Percentiles rank a stretch among this genome's conserved stretches.
Conservation (phyloP, 1,140 invertebrate species). For the Calycopis cecrops region DNA sequence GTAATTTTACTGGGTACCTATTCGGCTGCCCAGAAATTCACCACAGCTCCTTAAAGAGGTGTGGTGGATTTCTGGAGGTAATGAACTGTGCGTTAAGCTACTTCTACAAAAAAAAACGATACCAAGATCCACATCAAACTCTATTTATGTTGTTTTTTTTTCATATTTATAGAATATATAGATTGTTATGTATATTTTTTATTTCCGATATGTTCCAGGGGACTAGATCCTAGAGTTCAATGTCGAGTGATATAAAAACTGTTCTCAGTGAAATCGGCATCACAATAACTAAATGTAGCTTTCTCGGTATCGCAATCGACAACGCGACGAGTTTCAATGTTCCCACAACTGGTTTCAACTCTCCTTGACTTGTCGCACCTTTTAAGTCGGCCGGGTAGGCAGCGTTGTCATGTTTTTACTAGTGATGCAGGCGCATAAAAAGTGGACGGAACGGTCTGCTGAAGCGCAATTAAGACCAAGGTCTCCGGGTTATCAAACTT, state of each 20-base stretch:
- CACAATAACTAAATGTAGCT: constrained; percentile 36
- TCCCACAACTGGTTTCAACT: constrained; percentile 33
- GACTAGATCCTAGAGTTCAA: background rate
- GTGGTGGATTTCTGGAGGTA: no score
- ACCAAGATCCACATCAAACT: no score
- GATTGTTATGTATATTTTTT: no score
- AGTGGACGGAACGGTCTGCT: constrained; percentile 69
- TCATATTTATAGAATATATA: no score
- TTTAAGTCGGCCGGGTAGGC: constrained; percentile 52
- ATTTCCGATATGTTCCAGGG: no score
- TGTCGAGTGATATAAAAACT: constrained; percentile 4
- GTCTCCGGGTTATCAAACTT: constrained; percentile 73
- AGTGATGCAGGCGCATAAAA: constrained; percentile 72
- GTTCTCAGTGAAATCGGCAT: constrained; percentile 16
- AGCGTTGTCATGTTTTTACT: constrained; percentile 64
- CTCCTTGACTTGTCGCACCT: constrained; percentile 46
- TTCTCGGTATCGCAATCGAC: constrained; percentile 52
- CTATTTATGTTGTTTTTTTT: no score
- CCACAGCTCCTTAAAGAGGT: no score
- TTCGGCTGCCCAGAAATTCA: no score
- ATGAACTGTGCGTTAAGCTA: no score
- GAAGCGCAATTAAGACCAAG: constrained; percentile 73
- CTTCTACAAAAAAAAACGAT: no score
- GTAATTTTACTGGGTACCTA: no score
- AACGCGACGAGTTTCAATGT: constrained; percentile 42